Percentiles rank a stretch among this genome's conserved stretches.
phyloP scores from a whole-genome alignment of 2,797 vertebrate species.

The Neopelma chrysocephalum region DNA sequence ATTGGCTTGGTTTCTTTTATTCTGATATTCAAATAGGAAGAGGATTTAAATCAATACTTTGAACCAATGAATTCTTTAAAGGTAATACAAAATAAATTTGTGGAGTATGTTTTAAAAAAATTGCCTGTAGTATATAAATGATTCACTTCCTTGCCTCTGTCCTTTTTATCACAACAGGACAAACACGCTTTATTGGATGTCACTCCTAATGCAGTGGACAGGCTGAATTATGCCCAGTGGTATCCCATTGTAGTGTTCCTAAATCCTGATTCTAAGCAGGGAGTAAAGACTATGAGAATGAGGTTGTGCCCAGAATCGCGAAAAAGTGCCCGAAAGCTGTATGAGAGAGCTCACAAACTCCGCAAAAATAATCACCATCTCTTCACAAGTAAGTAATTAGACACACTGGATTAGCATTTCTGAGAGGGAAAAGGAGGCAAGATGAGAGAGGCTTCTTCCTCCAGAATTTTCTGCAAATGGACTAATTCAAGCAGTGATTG shows the following conservation, averaged over 20 bases:
- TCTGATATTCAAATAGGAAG: background rate
- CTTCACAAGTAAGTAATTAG: slow-evolving; percentile 90
- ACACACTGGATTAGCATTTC: background rate
- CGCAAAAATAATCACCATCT: slow-evolving; percentile 99
- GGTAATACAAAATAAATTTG: background rate
- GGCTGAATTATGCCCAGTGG: slow-evolving; percentile 99
- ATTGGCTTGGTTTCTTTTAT: background rate
- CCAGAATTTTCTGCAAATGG: background rate
- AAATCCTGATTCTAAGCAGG: slow-evolving; percentile 97
- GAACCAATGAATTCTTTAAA: background rate
- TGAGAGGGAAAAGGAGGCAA: background rate
- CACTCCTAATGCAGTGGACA: slow-evolving; percentile 96
- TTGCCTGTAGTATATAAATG: background rate
- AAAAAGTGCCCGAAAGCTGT: slow-evolving; percentile 96
- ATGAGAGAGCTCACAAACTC: slow-evolving; percentile 96
- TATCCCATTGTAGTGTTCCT: slow-evolving; percentile 98
- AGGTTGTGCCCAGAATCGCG: slow-evolving; percentile 94
- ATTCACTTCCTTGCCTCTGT: background rate
- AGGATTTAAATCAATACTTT: background rate
- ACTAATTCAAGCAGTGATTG: background rate
- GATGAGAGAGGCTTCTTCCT: background rate
- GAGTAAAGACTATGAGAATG: slow-evolving; percentile 98
- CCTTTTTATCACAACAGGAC: slow-evolving; percentile 79
- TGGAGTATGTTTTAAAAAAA: background rate
- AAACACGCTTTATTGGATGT: slow-evolving; percentile 98